These are phyloP conservation scores for Etheostoma cragini DNA, from an alignment of 2,113 vertebrate genomes.

Conservation along the genomic window DNA sequence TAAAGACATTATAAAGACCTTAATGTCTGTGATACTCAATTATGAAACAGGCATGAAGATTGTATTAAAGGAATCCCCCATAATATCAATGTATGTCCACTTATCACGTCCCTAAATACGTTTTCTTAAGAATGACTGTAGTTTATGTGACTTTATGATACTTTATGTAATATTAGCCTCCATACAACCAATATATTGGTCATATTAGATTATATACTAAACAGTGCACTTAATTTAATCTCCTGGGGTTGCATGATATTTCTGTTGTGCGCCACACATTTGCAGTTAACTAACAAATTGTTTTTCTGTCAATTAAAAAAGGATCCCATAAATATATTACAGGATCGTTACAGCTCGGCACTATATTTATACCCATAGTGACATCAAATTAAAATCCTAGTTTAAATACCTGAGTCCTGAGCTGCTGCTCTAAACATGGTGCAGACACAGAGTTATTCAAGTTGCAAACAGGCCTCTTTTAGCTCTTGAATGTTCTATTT, in stretches of 20 bases:
- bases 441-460: constrained; percentile 17
- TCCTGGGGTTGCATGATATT: background rate
- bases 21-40: background rate
- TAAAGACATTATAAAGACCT: background rate
- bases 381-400: background rate
- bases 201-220: background rate
- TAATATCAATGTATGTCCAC: background rate
- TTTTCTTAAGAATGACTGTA: background rate
- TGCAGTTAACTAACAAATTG: background rate
- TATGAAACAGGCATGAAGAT: background rate
- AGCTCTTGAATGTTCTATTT: constrained; percentile 45
- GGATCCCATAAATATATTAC: background rate
- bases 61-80: background rate
- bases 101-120: background rate
- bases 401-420: background rate
- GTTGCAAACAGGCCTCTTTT: constrained; percentile 38
- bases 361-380: background rate
- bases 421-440: constrained; percentile 5
- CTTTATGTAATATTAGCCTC: background rate
- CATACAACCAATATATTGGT: background rate
- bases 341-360: no score
- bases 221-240: background rate
- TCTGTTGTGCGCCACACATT: background rate
- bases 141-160: background rate
- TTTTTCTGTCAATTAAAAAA: background rate